Percentiles rank a stretch among this genome's conserved stretches.
phyloP scores from a whole-genome alignment of 2,888 invertebrate genomes.

The Hyposoter didymator region DNA sequence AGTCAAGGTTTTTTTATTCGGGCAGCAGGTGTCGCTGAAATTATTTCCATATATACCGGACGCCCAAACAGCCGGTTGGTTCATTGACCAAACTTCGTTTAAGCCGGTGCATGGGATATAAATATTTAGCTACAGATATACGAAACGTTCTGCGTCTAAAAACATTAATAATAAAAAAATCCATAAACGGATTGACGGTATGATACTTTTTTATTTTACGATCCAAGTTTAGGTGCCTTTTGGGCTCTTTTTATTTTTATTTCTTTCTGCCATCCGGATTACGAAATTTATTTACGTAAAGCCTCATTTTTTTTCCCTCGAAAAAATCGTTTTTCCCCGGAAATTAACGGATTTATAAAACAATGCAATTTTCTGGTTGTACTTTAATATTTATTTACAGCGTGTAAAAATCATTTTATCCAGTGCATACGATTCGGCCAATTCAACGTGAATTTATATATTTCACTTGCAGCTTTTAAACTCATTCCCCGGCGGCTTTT shows the following conservation, averaged over 20 bases:
- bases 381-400: background rate
- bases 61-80: constrained; percentile 30
- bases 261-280: background rate
- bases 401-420: constrained; percentile 27
- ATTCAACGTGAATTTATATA: constrained; percentile 8
- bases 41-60: constrained; percentile 44
- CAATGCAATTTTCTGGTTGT: constrained; percentile 15
- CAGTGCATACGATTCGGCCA: background rate
- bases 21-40: constrained; percentile 44
- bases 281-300: background rate
- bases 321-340: background rate
- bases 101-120: constrained; percentile 6
- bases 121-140: constrained; percentile 15
- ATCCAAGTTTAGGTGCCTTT: constrained; percentile 32
- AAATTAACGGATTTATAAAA: constrained; percentile 18
- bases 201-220: constrained; percentile 42
- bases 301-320: background rate
- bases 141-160: background rate
- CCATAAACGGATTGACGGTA: constrained; percentile 12
- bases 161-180: background rate
- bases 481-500: background rate
- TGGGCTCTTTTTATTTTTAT: constrained; percentile 17
- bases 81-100: constrained; percentile 19
- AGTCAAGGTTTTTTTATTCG: constrained; percentile 16
- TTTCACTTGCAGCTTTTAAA: constrained; percentile 1